These are phyloP conservation scores for Stenichneumon culpator DNA, from an alignment of 2,888 invertebrate genomes.

Conservation along the genomic window DNA sequence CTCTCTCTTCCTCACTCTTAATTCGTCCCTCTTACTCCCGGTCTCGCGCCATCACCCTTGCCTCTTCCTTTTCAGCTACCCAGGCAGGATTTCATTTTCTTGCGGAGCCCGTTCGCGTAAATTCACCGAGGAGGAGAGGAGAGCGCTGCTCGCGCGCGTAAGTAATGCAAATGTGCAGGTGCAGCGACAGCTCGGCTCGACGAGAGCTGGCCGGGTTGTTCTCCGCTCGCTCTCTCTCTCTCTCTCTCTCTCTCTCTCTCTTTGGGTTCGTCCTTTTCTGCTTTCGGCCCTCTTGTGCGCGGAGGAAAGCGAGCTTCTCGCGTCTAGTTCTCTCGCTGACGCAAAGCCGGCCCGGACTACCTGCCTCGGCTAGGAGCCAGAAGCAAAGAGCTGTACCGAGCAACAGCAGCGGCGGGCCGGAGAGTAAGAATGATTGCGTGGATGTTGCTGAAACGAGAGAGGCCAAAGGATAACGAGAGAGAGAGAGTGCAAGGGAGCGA, in stretches of 20 bases:
- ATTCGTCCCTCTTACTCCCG: slow-evolving; percentile 48
- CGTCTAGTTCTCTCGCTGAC: slow-evolving; percentile 34
- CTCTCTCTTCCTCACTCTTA: slow-evolving; percentile 49
- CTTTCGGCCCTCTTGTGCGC: slow-evolving; percentile 31
- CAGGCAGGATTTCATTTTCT: slow-evolving; percentile 69
- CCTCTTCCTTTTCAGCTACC: slow-evolving; percentile 24
- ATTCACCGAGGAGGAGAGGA: slow-evolving; percentile 58
- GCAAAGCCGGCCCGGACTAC: slow-evolving; percentile 53
- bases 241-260: slow-evolving; percentile 18
- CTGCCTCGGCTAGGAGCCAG: slow-evolving; percentile 43
- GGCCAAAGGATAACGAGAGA: slow-evolving; percentile 8
- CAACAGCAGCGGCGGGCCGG: slow-evolving; percentile 20
- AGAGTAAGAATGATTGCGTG: slow-evolving; percentile 65
- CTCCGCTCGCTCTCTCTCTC: too few species aligned
- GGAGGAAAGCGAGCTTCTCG: slow-evolving; percentile 12
- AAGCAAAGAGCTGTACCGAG: slow-evolving; percentile 42
- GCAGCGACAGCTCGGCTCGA: slow-evolving; percentile 59
- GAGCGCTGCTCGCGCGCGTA: slow-evolving; percentile 45
- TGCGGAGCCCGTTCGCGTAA: slow-evolving; percentile 65
- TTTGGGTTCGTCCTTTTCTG: not conserved
- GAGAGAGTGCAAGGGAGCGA: not conserved
- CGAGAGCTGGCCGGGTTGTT: not conserved
- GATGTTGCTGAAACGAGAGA: slow-evolving; percentile 50
- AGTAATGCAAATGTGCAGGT: slow-evolving; percentile 72
- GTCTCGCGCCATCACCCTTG: slow-evolving; percentile 47